These are phyloP conservation scores for Stictonetta naevosa DNA, from an alignment of 2,113 vertebrate genomes.

Conservation along the genomic window DNA sequence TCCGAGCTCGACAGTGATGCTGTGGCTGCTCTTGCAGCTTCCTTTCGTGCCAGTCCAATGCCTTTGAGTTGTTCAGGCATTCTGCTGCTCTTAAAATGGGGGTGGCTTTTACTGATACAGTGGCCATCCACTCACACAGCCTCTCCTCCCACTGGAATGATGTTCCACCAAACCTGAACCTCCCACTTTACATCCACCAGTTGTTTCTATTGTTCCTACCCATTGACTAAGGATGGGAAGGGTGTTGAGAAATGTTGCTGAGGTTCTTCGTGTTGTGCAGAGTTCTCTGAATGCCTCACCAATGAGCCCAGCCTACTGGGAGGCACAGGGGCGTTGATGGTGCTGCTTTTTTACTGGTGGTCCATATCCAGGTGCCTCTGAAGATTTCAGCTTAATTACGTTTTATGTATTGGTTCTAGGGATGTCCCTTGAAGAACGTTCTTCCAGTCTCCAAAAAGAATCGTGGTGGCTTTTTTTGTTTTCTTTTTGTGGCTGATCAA, in stretches of 20 bases:
- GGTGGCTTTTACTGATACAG: background rate
- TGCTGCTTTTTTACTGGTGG: background rate
- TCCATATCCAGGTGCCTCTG: background rate
- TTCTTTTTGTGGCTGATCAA: background rate
- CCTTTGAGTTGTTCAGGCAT: background rate
- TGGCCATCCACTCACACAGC: background rate
- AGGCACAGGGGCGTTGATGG: background rate
- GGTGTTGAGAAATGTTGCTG: background rate
- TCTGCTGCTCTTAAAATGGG: background rate
- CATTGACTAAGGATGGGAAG: background rate
- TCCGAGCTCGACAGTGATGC: background rate
- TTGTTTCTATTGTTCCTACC: background rate
- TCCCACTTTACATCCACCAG: background rate
- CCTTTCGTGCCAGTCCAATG: background rate
- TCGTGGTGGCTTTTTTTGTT: no score
- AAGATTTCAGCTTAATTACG: background rate
- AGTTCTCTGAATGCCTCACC: background rate
- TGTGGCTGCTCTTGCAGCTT: background rate
- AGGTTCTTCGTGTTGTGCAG: fast-evolving
- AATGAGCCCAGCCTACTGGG: background rate
- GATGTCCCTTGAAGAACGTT: background rate
- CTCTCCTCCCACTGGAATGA: background rate
- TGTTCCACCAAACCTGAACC: background rate
- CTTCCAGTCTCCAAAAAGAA: background rate
- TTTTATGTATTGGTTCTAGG: background rate